A percentile compares a stretch with the other conserved stretches of the same genome.
Conservation (phyloP, 2,797 vertebrate species). For the Siniperca undulata region DNA sequence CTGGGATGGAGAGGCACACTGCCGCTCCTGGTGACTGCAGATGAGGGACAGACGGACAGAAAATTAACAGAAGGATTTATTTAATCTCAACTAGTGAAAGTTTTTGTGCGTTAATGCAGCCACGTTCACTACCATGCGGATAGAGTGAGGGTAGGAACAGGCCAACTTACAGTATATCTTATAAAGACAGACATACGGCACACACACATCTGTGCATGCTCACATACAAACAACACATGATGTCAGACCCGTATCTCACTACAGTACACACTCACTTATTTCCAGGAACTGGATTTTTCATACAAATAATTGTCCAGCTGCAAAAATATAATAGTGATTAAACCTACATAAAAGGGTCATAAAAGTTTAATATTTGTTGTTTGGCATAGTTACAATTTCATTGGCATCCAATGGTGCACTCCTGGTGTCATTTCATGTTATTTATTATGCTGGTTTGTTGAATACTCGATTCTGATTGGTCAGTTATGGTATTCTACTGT, state of each 20-base stretch:
- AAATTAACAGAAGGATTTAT: slow-evolving; percentile 82
- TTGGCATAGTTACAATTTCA: no score
- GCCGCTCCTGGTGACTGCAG: slow-evolving; percentile 43
- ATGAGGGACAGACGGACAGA: slow-evolving; percentile 76
- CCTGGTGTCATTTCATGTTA: neutral
- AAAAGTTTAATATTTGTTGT: slow-evolving; percentile 1
- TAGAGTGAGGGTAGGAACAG: neutral
- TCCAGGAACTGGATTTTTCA: slow-evolving; percentile 1
- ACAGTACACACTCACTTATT: neutral
- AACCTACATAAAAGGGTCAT: neutral
- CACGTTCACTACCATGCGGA: slow-evolving; percentile 16
- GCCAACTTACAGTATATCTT: neutral
- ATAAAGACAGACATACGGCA: neutral
- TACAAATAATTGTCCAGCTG: neutral
- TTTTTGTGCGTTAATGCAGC: slow-evolving; percentile 57
- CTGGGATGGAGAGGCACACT: slow-evolving; percentile 53
- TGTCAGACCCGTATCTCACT: neutral
- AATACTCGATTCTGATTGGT: no score
- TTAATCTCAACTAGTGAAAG: slow-evolving; percentile 77
- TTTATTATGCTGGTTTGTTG: no score
- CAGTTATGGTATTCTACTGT: no score
- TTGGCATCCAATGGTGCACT: no score
- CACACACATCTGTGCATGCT: neutral
- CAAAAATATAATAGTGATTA: neutral
- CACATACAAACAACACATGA: neutral